Conservation (phyloP, 2,888 invertebrate species). For the Pegoplata infirma region DNA sequence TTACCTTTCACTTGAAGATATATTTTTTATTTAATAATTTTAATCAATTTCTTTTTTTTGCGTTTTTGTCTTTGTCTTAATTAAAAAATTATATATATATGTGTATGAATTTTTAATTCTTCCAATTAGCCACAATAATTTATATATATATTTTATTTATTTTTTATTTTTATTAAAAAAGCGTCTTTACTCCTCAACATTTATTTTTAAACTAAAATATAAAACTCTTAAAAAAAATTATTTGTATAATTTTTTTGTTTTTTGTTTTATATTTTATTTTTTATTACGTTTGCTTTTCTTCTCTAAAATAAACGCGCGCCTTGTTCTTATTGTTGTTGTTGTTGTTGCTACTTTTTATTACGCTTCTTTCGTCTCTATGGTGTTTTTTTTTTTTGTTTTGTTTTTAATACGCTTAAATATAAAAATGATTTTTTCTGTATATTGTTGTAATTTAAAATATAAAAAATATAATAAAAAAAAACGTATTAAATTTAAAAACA, state of each 20-base stretch:
- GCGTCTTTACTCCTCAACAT: conserved; percentile 57
- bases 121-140: conserved; percentile 2
- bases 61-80: background rate
- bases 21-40: background rate
- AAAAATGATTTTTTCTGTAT: conserved; percentile 33
- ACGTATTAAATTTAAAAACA: conserved; percentile 44
- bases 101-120: conserved; percentile 31
- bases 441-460: conserved; percentile 48
- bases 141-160: too few species aligned
- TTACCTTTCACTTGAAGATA: conserved; percentile 33
- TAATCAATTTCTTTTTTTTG: background rate
- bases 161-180: conserved; percentile 29
- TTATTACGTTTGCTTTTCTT: conserved; percentile 60
- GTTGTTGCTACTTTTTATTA: conserved; percentile 31
- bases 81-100: conserved; percentile 21
- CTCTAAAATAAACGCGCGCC: conserved; percentile 59
- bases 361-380: conserved; percentile 43
- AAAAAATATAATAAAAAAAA: conserved; percentile 41
- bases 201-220: conserved; percentile 62
- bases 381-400: conserved; percentile 27
- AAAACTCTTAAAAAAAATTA: conserved; percentile 61
- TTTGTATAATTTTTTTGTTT: conserved; percentile 54
- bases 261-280: conserved; percentile 59
- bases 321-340: too few species aligned
- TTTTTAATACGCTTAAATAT: conserved; percentile 43